These are phyloP conservation scores for Psophia crepitans DNA, from an alignment of 2,113 vertebrate genomes.

Conservation along the genomic window DNA sequence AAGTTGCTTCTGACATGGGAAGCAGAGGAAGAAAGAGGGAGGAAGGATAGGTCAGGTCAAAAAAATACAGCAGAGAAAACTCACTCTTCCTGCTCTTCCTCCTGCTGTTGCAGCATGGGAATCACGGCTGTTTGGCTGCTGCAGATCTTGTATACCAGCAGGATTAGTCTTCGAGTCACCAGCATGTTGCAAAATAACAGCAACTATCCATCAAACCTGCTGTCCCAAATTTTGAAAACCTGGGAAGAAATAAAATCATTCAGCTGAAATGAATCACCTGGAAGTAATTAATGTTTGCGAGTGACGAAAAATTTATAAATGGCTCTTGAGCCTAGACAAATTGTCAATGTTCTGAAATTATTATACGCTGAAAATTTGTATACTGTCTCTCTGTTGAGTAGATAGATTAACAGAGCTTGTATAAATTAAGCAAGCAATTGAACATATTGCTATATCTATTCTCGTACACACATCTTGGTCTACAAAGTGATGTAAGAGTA, in stretches of 20 bases:
- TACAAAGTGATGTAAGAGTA: background rate
- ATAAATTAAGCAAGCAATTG: background rate
- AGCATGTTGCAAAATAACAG: background rate
- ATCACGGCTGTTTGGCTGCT: background rate
- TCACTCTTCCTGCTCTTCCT: background rate
- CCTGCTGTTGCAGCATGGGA: background rate
- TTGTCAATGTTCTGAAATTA: background rate
- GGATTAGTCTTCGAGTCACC: background rate
- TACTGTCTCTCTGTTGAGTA: background rate
- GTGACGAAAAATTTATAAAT: background rate
- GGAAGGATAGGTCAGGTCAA: background rate
- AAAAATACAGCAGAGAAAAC: background rate
- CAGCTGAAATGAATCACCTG: background rate
- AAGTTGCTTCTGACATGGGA: background rate
- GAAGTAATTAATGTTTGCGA: background rate
- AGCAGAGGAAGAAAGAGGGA: background rate
- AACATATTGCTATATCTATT: background rate
- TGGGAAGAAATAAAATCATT: background rate
- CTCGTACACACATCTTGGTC: background rate
- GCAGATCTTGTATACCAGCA: background rate
- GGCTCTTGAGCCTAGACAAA: background rate
- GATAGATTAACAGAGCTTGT: background rate
- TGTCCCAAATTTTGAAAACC: background rate
- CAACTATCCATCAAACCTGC: background rate
- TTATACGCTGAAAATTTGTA: background rate